These are phyloP conservation scores for Eupithecia pulchellata DNA, from an alignment of 2,888 invertebrate genomes.

Conservation along the genomic window DNA sequence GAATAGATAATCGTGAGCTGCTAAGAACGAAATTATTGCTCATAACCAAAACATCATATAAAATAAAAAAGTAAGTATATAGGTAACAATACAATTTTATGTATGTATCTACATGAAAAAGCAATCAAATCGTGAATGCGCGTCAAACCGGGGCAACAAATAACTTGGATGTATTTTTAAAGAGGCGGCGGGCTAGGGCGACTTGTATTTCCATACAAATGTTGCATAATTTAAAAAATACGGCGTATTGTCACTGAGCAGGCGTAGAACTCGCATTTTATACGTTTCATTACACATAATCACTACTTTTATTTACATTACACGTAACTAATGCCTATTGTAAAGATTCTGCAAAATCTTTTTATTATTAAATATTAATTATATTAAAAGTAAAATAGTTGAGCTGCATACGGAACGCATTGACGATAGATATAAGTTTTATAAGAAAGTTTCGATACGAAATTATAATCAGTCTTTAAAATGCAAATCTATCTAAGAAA, in stretches of 20 bases:
- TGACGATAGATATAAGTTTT: not conserved
- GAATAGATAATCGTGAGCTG: too few species aligned
- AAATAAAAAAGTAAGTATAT: slow-evolving; percentile 10
- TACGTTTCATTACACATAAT: slow-evolving; percentile 47
- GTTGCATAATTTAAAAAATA: slow-evolving; percentile 79
- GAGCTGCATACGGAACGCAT: not conserved
- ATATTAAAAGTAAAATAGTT: not conserved
- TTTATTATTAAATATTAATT: not conserved
- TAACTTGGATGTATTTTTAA: slow-evolving; percentile 79
- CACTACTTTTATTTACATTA: slow-evolving; percentile 19
- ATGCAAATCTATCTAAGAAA: not conserved
- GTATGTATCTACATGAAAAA: slow-evolving; percentile 77
- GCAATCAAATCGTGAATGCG: slow-evolving; percentile 75
- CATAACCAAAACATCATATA: too few species aligned
- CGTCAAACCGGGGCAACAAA: slow-evolving; percentile 77
- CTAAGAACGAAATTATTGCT: not conserved
- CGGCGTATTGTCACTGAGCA: slow-evolving; percentile 59
- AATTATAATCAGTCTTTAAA: not conserved
- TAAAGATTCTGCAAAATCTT: too few species aligned
- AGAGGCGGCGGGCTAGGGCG: slow-evolving; percentile 67
- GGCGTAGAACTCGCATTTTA: slow-evolving; percentile 69
- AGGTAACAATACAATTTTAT: slow-evolving; percentile 54
- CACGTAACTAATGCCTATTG: too few species aligned
- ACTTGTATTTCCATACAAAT: slow-evolving; percentile 82
- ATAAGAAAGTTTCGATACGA: not conserved